Conservation (phyloP, 2,888 invertebrate species). For the Epiblema foenella region DNA sequence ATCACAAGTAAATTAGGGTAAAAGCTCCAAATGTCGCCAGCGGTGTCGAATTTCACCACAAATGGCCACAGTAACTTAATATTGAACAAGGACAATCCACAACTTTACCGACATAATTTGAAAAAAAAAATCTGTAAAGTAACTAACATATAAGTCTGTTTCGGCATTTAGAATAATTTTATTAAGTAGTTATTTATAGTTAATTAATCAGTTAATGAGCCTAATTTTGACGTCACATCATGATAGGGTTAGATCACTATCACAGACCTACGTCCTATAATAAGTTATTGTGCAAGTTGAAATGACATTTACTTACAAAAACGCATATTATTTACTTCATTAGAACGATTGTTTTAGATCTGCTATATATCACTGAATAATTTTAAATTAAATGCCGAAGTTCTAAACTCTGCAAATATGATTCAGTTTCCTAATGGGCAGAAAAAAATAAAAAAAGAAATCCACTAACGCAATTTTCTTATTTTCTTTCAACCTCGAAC, state of each 20-base stretch:
- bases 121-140: too few species aligned
- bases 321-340: too few species aligned
- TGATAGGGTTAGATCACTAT: too few species aligned
- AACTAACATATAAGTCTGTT: too few species aligned
- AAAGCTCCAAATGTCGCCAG: slow-evolving; percentile 37
- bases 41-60: slow-evolving; percentile 36
- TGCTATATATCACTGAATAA: neutral
- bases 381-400: neutral
- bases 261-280: too few species aligned
- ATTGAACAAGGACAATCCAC: neutral
- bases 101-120: neutral
- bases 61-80: slow-evolving; percentile 37
- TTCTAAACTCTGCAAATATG: neutral
- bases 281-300: too few species aligned
- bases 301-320: too few species aligned
- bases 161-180: too few species aligned
- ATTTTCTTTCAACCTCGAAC: slow-evolving; percentile 24
- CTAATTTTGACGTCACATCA: too few species aligned
- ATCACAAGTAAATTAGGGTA: slow-evolving; percentile 29
- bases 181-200: too few species aligned
- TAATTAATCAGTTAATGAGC: too few species aligned
- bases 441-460: slow-evolving; percentile 2
- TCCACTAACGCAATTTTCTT: slow-evolving; percentile 26
- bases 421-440: neutral
- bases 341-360: too few species aligned